A percentile compares a stretch with the other conserved stretches of the same genome.
Evolutionary conservation across 1,140 invertebrate species (phyloP).

Genomic region (Stenopsyche tienmushanensis): DNA sequence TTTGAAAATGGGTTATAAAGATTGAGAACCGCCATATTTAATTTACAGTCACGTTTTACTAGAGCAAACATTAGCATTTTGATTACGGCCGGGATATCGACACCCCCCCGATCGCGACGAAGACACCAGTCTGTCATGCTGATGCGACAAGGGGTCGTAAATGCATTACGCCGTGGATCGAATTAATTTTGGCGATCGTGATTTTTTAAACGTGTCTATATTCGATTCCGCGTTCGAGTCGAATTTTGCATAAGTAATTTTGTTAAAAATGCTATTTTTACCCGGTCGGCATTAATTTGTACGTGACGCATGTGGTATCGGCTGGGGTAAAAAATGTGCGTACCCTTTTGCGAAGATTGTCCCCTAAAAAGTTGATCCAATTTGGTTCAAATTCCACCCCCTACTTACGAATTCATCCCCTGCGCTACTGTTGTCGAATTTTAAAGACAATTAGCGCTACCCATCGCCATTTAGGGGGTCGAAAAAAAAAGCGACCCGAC

Average conservation of each 20-base stretch:
- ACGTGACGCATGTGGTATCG: too few species aligned
- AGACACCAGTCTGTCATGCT: too few species aligned
- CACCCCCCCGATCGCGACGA: neutral
- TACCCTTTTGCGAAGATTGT: neutral
- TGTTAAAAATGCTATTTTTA: too few species aligned
- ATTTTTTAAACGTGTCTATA: too few species aligned
- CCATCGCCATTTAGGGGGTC: slow-evolving; percentile 35
- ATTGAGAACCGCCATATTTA: neutral
- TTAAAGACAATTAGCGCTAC: slow-evolving; percentile 41
- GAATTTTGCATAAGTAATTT: too few species aligned
- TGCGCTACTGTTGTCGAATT: slow-evolving; percentile 38
- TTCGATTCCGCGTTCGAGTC: too few species aligned
- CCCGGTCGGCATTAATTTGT: too few species aligned
- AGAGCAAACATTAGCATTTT: slow-evolving; percentile 31
- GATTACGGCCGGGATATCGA: slow-evolving; percentile 10
- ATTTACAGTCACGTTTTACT: slow-evolving; percentile 20
- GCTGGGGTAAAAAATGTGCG: too few species aligned
- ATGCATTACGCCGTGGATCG: too few species aligned
- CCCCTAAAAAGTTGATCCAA: slow-evolving; percentile 27
- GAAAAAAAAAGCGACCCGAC: slow-evolving; percentile 33
- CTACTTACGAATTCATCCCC: slow-evolving; percentile 33
- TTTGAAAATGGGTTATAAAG: neutral
- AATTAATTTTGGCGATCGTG: too few species aligned
- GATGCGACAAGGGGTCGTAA: too few species aligned
- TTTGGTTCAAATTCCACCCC: slow-evolving; percentile 30